Evolutionary conservation across 1,140 invertebrate genomes (phyloP).

Genomic region (Leguminivora glycinivorella): DNA sequence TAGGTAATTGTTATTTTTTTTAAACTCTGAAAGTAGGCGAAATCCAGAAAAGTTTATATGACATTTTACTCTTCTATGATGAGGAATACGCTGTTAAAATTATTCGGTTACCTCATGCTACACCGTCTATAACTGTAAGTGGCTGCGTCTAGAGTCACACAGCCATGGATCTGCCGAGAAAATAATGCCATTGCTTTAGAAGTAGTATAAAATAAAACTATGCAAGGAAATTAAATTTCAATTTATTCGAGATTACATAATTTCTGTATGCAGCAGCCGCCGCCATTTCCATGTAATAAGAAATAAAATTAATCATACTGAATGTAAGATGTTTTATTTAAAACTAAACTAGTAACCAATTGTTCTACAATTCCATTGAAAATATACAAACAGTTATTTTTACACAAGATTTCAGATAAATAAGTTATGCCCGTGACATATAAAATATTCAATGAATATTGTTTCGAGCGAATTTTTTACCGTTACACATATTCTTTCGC

Average conservation of each 20-base stretch:
- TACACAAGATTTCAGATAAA: constrained; percentile 3
- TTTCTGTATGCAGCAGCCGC: constrained; percentile 44
- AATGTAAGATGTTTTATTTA: constrained; percentile 18
- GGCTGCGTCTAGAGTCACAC: too few species aligned
- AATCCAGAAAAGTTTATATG: too few species aligned
- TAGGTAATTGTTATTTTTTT: too few species aligned
- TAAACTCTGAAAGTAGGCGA: too few species aligned
- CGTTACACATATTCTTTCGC: not conserved
- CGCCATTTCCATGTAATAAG: constrained; percentile 26
- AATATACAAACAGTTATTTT: constrained; percentile 21
- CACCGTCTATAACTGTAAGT: too few species aligned
- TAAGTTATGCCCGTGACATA: constrained; percentile 15
- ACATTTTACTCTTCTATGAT: too few species aligned
- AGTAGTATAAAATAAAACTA: constrained; percentile 41
- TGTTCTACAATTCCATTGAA: constrained; percentile 17
- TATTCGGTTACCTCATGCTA: too few species aligned
- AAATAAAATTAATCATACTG: constrained; percentile 35
- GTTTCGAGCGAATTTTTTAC: not conserved
- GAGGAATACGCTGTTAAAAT: too few species aligned
- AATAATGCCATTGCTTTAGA: not conserved
- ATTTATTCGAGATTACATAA: constrained; percentile 64
- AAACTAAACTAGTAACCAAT: constrained; percentile 23
- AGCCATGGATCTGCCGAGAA: too few species aligned
- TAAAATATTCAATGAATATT: constrained; percentile 34
- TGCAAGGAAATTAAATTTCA: constrained; percentile 53